Evolutionary conservation across 37 sponge, comb jelly and placozoan species (phyloP), one percentile per base, ranked within the genome.

Genomic region (Lycopodina hypogea): DNA sequence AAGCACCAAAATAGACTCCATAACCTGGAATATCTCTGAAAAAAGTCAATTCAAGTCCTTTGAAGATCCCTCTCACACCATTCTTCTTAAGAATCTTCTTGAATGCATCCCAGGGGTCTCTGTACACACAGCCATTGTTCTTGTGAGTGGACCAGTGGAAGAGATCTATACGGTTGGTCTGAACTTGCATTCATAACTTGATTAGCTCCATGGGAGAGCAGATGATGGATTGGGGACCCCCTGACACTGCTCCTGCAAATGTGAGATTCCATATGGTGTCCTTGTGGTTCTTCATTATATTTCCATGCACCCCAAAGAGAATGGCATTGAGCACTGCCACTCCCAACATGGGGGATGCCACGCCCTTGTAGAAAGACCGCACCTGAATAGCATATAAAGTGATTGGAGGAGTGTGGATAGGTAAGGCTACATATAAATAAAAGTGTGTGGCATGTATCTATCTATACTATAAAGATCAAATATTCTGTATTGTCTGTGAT

Each of bases 281-380:
- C 42, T 89, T 74, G 9, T 83, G 63, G 1, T 28, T 35, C 6
- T 81, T 63, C 76, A 96, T 80, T 19, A 71, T 36, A 56, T 88
- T 85, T 12, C 86, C 89, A 28, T 93, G 81, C 36, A 90, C 84
- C 8, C 95, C 90, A 77, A 96, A 96, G 56, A 91, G 73, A 22
- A 91, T 77, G 37, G 92, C 83, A 81, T 96, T 96, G 74, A 96
- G 85, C 28, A 57, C 62, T 35, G 92, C 89, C 66, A 81, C 72
- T 19, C 92, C 89, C 7, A 96, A 12, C 56, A 96, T 40, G 1
- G 97, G 97, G 40, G 91, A 61, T 21, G 81, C 66, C 78, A 96
- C 83, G n/a, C 97, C 97, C 59, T 96, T 96, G 73, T 90, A 96
- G 51, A 94, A 76, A 15, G 94, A 87, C 39, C 79, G 34, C 3